Percentiles rank a stretch among this genome's conserved stretches.
Conservation (phyloP, 2,113 vertebrate species). For the Podiceps cristatus region DNA sequence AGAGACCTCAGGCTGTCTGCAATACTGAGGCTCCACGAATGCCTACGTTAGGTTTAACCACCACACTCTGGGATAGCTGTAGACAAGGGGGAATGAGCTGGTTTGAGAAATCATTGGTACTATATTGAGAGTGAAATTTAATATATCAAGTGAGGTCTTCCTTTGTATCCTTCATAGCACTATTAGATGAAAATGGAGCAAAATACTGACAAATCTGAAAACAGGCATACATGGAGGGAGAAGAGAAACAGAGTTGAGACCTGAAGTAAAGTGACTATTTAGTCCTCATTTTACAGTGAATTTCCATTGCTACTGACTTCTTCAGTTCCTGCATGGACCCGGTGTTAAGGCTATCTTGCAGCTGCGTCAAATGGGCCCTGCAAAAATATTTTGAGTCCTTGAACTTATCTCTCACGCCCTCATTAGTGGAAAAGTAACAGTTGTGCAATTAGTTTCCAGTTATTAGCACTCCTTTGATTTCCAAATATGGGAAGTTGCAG, state of each 20-base stretch:
- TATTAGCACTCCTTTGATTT: background rate
- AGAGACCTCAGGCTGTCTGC: background rate
- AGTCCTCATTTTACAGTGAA: background rate
- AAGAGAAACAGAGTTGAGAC: background rate
- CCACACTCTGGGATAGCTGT: background rate
- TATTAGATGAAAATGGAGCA: background rate
- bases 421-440: background rate
- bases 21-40: background rate
- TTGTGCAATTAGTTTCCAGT: background rate
- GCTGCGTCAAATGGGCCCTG: background rate
- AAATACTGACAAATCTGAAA: background rate
- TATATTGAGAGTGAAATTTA: background rate
- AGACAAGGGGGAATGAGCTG: background rate
- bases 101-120: background rate
- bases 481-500: background rate
- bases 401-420: background rate
- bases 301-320: background rate
- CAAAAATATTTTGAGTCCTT: background rate
- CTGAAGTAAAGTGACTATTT: background rate
- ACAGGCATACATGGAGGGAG: background rate
- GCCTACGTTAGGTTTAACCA: background rate
- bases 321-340: background rate
- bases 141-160: background rate
- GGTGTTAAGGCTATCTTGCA: background rate
- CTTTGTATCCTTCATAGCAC: background rate